Percentiles rank a stretch among this genome's conserved stretches.
phyloP scores from a whole-genome alignment of 2,797 vertebrate genomes.

The Eulemur albifrons region DNA sequence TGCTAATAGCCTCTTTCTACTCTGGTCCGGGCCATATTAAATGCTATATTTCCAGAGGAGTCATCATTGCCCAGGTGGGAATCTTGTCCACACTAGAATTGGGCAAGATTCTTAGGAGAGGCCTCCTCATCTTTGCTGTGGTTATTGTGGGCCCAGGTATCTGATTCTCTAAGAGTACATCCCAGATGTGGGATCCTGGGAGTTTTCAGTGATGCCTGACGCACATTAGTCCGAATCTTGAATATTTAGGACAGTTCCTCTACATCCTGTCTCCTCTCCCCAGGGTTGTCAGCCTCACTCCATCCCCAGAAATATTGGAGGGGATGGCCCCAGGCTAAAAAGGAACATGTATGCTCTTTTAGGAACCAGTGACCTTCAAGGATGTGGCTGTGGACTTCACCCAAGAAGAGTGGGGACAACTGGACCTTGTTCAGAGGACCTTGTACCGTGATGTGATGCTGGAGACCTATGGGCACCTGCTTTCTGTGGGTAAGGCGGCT shows the following conservation, averaged over 20 bases:
- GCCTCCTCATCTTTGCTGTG: background rate
- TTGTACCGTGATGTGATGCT: slow-evolving; percentile 80
- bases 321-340: background rate
- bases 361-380: slow-evolving; percentile 77
- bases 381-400: slow-evolving; percentile 80
- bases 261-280: background rate
- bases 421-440: slow-evolving; percentile 72
- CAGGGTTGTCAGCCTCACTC: background rate
- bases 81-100: background rate
- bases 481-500: slow-evolving; percentile 74
- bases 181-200: background rate
- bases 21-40: background rate
- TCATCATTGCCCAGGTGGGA: background rate
- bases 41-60: background rate
- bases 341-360: background rate
- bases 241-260: background rate
- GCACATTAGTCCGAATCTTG: background rate
- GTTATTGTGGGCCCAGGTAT: background rate
- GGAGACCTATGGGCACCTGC: slow-evolving; percentile 76
- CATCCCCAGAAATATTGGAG: background rate
- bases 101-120: background rate
- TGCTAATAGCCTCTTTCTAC: background rate
- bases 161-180: background rate
- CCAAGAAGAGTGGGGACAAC: slow-evolving; percentile 77
- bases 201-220: background rate